Evolutionary conservation across 2,797 vertebrate genomes (phyloP), one percentile per base, ranked within the genome.

Genomic region (Oryzias sinensis): DNA sequence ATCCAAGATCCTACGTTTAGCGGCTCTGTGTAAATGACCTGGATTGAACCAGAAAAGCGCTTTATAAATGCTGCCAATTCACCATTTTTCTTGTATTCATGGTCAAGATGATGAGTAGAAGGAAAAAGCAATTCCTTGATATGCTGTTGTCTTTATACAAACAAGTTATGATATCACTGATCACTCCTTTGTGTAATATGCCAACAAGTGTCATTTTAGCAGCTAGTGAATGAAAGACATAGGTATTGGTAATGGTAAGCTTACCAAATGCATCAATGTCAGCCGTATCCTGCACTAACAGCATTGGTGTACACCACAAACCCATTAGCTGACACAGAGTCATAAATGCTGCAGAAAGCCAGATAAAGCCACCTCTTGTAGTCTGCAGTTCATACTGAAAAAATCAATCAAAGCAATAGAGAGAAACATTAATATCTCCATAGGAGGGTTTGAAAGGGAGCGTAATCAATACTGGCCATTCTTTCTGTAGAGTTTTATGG

Each of bases 281-380:
- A 77, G 83, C 85, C 83, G 83, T 81, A 88, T 90, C 89, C 88
- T 89, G 88, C 80, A 64, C 81, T 84, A 76, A 89, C 80, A 82
- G 84, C 76, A 74, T 79, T 66, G 75, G 73, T 69, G 79, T 69
- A 76, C 78, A 80, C 59, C 52, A 8, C 59, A 37, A 18, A 66
- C 73, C 84, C 86, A 84, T 86, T 89, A 87, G 71, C 76, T 62
- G 79, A 86, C 77, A 80, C 64, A 52, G 43, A 75, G 85, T 80
- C 82, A 80, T 89, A 90, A 92, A 91, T 22, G 70, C 67, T 60
- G 70, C 61, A 79, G 80, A 86, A 83, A 78, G 80, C 67, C 82
- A 74, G 84, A 90, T 89, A 91, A 90, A 86, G 65, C 74, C 57
- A 50, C 53, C 20, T 41, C 75, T 73, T 77, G 73, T 54, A 77